A percentile compares a stretch with the other conserved stretches of the same genome.
phyloP scores from a whole-genome alignment of 2,113 vertebrate genomes.

The Catagonus wagneri region DNA sequence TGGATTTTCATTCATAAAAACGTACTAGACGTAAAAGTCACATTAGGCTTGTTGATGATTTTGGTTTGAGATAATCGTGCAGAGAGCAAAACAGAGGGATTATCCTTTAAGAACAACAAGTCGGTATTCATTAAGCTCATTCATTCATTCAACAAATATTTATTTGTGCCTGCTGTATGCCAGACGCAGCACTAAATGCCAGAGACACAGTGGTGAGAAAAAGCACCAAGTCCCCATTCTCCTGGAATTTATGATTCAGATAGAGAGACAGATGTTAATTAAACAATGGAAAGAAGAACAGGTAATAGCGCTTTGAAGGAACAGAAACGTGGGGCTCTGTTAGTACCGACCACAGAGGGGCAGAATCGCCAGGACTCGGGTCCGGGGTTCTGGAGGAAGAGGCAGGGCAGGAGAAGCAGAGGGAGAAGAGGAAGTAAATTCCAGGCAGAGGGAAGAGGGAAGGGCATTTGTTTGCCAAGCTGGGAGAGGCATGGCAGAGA shows the following conservation, averaged over 20 bases:
- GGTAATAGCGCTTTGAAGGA: conserved; percentile 30
- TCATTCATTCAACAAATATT: conserved; percentile 2
- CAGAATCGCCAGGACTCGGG: neutral
- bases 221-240: neutral
- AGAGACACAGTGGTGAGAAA: neutral
- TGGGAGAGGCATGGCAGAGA: neutral
- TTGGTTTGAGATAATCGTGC: conserved; percentile 70
- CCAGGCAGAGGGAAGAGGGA: neutral
- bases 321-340: neutral
- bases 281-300: neutral
- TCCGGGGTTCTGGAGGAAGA: neutral
- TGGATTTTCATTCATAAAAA: conserved; percentile 57
- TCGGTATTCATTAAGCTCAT: neutral
- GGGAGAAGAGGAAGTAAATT: neutral
- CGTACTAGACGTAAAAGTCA: neutral
- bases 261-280: neutral
- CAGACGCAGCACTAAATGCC: neutral
- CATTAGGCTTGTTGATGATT: conserved; percentile 52
- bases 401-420: neutral
- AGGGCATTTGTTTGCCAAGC: neutral
- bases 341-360: neutral
- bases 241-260: neutral
- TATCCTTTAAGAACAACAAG: conserved; percentile 62
- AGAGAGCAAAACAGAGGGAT: conserved; percentile 73
- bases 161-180: conserved; percentile 4